These are phyloP conservation scores for Anagrus nilaparvatae DNA, from an alignment of 1,140 invertebrate species.

Conservation along the genomic window DNA sequence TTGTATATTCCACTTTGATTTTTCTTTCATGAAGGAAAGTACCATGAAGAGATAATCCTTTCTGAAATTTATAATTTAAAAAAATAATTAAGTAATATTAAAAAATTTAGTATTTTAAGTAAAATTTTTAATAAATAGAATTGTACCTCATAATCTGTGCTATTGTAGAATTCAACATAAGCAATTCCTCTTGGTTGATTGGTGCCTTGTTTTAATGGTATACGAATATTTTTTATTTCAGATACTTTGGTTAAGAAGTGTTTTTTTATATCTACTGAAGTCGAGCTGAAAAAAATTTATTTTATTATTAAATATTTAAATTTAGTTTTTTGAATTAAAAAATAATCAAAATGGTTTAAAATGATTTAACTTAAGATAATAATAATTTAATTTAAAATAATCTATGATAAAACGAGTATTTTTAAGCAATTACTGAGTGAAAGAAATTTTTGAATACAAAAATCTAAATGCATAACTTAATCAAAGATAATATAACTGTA, in stretches of 20 bases:
- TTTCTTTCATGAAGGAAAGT: conserved; percentile 34
- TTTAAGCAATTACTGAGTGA: no score
- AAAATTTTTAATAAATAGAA: background rate
- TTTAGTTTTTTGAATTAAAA: no score
- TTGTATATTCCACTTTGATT: conserved; percentile 40
- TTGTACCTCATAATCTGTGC: conserved; percentile 36
- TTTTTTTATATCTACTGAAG: conserved; percentile 34
- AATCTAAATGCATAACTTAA: no score
- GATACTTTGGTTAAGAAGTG: conserved; percentile 40
- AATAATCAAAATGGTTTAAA: no score
- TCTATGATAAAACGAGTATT: no score
- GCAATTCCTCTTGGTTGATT: conserved; percentile 37
- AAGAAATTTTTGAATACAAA: no score
- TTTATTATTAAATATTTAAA: background rate
- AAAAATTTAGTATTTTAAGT: background rate
- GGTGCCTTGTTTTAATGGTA: conserved; percentile 30
- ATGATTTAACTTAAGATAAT: no score
- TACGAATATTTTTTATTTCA: conserved; percentile 33
- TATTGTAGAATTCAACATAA: conserved; percentile 38
- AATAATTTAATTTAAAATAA: no score
- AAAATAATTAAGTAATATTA: background rate
- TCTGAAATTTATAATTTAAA: conserved; percentile 29
- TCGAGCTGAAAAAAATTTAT: conserved; percentile 24
- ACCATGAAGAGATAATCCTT: conserved; percentile 40
- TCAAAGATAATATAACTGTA: no score